Evolutionary conservation across 1,140 invertebrate species (phyloP), one percentile per base, ranked within the genome.

Genomic region (Drosophila mojavensis): DNA sequence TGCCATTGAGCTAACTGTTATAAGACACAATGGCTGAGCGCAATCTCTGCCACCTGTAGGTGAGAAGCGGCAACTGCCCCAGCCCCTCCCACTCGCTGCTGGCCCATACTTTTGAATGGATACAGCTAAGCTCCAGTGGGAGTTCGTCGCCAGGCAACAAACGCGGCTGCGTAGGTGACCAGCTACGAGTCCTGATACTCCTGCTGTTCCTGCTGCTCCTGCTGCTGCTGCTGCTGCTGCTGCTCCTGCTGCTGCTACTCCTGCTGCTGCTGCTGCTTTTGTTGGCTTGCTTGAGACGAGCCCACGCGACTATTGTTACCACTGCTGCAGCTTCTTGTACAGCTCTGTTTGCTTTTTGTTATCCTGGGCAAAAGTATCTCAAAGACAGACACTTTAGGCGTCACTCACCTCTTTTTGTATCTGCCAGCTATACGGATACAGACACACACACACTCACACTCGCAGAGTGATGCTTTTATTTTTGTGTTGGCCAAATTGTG

Each of bases 231-330:
- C 17, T 17, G n/a, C n/a, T 11, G 2, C 20, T 1, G 20, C 20
- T 20, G 26, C 43, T n/a, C 1, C 36, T 11, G 0, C 1, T 45
- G 4, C 13, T 45, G 43, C 43, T 5, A 6, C n/a, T 17, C 15
- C 43, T 15, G 13, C 41, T 45, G 13, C 41, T n/a, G n/a, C 43
- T n/a, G n/a, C 43, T n/a, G n/a, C 43, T 45, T n/a, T 47, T 17
- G n/a, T 47, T 47, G n/a, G 65, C 69, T 33, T 33, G 33, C 33
- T 68, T 53, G 77, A 58, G 81, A 81, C 78, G 66, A 62, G 82
- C 82, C 82, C 82, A 88, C 81, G 82, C 74, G 72, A 69, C 68
- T 63, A 61, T 68, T 61, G 33, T 59, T 53, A 24, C 33, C 33
- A 33, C 17, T 39, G 39, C 63, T 58, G 61, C 53, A 41, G 50